Evolutionary conservation across 2,113 vertebrate genomes (phyloP), one percentile per base, ranked within the genome.

Genomic region (Felis chaus): DNA sequence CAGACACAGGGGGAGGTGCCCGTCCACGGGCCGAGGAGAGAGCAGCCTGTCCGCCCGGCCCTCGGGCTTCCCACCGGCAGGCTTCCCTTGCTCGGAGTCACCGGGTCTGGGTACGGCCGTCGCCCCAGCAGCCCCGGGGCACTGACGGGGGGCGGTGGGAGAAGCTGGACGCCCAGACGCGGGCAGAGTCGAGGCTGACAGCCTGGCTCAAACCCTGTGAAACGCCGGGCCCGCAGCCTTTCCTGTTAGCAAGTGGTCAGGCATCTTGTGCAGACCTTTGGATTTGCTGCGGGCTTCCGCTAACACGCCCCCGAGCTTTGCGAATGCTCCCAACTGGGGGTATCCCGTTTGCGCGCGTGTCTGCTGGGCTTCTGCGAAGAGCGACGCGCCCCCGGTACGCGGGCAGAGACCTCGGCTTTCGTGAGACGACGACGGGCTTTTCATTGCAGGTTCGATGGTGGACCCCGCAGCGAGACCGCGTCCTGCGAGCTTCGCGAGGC

Each of bases 181-280:
- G 23, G 55, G 5, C 9, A 1, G 23, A 8, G 15, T 25, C 16
- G 3, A 31, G 11, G 76, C 16, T 1, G 25, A n/a, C 9, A 82
- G 48, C 90, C 50, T 0, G 9, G 9, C 18, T 9, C 39, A 25
- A n/a, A 15, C 3, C 55, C 41, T n/a, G 6, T 2, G 5, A 57
- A 68, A 11, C 5, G 13, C 25, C 48, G 50, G 6, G 18, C 33
- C 11, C 45, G 0, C 25, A 3, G n/a, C 31, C 14, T 25, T 7
- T 16, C 25, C 8, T 6, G 1, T 10, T 12, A 5, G 23, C 19
- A 69, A 41, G n/a, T 0, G 1, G 19, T 0, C 15, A 11, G n/a
- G 48, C 65, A 16, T 82, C 33, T 13, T 3, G 65, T 33, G 36
- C 19, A 1, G 25, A 71, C 57, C 21, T 61, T 23, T 23, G 57